A percentile compares a stretch with the other conserved stretches of the same genome.
Conservation (phyloP, 2,113 vertebrate genomes). For the Gobiocypris rarus region DNA sequence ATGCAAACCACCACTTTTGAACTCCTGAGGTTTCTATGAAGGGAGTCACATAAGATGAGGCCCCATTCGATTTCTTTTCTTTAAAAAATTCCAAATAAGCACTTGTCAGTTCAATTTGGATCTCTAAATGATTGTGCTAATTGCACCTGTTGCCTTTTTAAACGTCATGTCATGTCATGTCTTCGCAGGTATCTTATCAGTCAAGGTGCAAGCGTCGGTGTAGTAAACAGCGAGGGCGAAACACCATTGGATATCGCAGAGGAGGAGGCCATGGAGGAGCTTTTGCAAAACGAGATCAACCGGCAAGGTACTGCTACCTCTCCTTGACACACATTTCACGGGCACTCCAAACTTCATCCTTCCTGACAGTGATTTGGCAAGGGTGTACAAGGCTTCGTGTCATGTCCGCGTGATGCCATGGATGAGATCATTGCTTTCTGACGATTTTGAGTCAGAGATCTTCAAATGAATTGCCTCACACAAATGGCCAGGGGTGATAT, state of each 20-base stretch:
- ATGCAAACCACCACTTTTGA: neutral
- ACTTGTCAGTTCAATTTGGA: neutral
- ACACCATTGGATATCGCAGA: constrained; percentile 98
- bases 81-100: neutral
- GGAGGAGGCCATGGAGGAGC: constrained; percentile 97
- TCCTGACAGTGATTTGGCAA: constrained; percentile 21
- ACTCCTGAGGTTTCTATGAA: neutral
- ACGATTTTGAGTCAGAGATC: neutral
- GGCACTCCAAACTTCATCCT: constrained; percentile 10
- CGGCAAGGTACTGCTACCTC: constrained; percentile 84
- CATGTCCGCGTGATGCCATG: neutral
- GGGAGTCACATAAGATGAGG: too few species aligned
- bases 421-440: constrained; percentile 21
- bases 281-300: constrained; percentile 98
- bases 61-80: neutral
- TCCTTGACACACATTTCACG: neutral
- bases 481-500: neutral
- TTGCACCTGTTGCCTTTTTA: neutral
- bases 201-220: constrained; percentile 93
- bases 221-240: constrained; percentile 99
- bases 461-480: neutral
- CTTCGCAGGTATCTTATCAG: constrained; percentile 90
- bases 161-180: neutral
- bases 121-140: neutral
- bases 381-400: neutral